Evolutionary conservation across 2,113 vertebrate genomes (phyloP).

Genomic region (Trachemys scripta): DNA sequence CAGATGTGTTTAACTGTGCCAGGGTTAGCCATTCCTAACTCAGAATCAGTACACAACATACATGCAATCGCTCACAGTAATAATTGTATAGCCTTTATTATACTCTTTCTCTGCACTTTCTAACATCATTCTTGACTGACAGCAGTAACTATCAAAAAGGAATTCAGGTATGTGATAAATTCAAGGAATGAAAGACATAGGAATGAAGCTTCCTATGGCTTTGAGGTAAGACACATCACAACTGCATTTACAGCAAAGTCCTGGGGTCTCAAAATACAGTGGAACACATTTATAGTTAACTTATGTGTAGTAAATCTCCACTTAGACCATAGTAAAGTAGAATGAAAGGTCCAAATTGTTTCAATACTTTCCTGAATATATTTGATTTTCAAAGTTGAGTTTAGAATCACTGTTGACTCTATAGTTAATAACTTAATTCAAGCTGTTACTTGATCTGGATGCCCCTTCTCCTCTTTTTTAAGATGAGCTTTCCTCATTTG

Average conservation of each 20-base stretch:
- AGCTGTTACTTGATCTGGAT: not conserved
- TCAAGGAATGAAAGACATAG: not conserved
- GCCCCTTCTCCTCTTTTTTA: not conserved
- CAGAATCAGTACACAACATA: not conserved
- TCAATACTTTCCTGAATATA: not conserved
- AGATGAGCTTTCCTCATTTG: not conserved
- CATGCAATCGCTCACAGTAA: not conserved
- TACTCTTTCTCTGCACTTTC: not conserved
- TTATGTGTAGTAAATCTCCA: not conserved
- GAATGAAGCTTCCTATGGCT: not conserved
- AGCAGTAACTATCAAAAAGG: not conserved
- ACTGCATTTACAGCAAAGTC: constrained; percentile 13
- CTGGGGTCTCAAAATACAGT: not conserved
- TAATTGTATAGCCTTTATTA: not conserved
- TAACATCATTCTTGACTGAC: not conserved
- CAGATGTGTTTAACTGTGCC: not conserved
- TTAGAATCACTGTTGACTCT: not conserved
- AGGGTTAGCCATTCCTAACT: not conserved
- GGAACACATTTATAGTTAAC: not conserved
- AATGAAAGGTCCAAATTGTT: not conserved
- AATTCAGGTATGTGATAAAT: not conserved
- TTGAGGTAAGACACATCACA: not conserved
- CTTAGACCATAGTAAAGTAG: not conserved
- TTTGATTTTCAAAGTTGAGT: not conserved
- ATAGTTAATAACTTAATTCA: not conserved